phyloP scores from a whole-genome alignment of 2,113 vertebrate species.

The Coptodon rendalli region DNA sequence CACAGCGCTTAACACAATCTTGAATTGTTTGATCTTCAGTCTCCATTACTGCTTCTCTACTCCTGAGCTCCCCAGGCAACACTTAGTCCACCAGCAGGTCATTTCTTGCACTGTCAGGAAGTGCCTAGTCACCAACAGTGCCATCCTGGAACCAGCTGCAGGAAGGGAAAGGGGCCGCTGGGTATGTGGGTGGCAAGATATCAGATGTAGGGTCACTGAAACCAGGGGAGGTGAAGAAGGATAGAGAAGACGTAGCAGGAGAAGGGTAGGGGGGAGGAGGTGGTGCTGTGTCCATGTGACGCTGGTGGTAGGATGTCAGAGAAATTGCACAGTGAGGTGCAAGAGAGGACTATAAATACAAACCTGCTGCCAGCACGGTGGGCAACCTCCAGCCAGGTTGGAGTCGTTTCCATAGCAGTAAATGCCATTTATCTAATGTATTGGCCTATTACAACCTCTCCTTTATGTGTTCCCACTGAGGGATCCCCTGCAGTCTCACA shows the following conservation, averaged over 20 bases:
- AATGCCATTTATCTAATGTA: slow-evolving; percentile 69
- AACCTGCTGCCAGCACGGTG: slow-evolving; percentile 49
- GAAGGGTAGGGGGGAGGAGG: not conserved
- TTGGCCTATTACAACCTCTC: slow-evolving; percentile 64
- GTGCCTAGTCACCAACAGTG: not conserved
- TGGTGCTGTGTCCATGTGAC: not conserved
- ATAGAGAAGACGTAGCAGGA: not conserved
- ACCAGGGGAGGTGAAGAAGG: slow-evolving; percentile 9
- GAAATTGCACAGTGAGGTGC: slow-evolving; percentile 25
- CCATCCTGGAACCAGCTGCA: not conserved
- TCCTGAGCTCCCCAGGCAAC: not conserved
- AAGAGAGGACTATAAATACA: slow-evolving; percentile 57
- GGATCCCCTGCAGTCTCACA: slow-evolving; percentile 56
- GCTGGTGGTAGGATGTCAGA: slow-evolving; percentile 1
- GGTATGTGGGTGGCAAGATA: slow-evolving; percentile 14
- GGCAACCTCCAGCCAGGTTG: slow-evolving; percentile 64
- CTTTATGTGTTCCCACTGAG: slow-evolving; percentile 57
- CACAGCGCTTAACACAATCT: not conserved
- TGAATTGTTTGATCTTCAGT: not conserved
- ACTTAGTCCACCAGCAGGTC: slow-evolving; percentile 6
- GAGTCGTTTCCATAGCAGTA: slow-evolving; percentile 66
- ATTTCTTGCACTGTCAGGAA: slow-evolving; percentile 1
- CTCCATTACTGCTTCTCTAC: not conserved
- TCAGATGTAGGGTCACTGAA: slow-evolving; percentile 23
- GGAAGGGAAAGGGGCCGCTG: not conserved